Percentiles rank a stretch among this genome's conserved stretches.
phyloP scores from a whole-genome alignment of 2,113 vertebrate genomes.

The Carollia perspicillata region DNA sequence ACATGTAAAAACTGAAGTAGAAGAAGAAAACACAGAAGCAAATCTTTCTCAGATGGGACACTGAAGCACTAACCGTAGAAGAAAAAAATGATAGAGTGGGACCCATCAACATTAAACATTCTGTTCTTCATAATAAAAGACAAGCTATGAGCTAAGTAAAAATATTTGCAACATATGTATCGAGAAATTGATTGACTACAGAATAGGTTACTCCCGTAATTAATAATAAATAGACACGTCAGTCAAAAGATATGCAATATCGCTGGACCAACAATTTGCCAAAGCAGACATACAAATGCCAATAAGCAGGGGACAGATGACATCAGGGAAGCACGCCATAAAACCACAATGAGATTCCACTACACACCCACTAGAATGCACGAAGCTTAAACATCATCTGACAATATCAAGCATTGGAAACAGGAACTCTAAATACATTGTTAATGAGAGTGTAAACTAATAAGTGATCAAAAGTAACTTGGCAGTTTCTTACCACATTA shows the following conservation, averaged over 20 bases:
- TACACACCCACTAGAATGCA: neutral
- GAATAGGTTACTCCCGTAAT: neutral
- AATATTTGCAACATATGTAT: neutral
- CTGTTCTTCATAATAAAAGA: neutral
- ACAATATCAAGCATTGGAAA: neutral
- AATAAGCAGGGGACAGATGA: neutral
- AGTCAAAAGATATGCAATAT: neutral
- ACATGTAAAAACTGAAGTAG: neutral
- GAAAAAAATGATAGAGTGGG: neutral
- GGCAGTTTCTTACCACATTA: neutral
- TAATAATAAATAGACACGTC: neutral
- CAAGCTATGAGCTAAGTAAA: neutral
- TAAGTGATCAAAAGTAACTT: neutral
- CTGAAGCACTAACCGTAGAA: neutral
- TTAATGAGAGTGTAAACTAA: neutral
- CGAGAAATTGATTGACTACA: neutral
- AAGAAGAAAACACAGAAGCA: neutral
- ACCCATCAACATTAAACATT: neutral
- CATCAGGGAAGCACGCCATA: neutral
- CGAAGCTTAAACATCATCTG: neutral
- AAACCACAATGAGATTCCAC: neutral
- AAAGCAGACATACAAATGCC: neutral
- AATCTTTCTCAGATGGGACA: neutral
- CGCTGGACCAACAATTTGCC: neutral
- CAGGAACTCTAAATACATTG: neutral